Conservation (phyloP, 1,140 invertebrate genomes). For the Scaptomyza hsui region DNA sequence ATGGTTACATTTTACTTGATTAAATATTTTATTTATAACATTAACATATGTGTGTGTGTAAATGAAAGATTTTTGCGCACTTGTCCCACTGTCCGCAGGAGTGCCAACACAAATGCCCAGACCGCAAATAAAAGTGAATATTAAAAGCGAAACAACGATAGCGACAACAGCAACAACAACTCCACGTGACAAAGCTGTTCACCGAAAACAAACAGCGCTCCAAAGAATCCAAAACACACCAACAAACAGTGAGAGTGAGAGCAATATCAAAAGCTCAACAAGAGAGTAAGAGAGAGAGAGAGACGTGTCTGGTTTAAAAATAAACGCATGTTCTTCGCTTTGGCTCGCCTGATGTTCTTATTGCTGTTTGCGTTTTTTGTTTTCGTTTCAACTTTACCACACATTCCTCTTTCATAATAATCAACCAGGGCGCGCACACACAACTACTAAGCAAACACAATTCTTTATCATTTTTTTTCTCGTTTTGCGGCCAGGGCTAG, state of each 20-base stretch:
- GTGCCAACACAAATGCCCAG: slow-evolving; percentile 38
- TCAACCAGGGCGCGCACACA: slow-evolving; percentile 41
- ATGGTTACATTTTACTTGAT: neutral
- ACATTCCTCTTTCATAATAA: slow-evolving; percentile 29
- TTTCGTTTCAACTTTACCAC: slow-evolving; percentile 42
- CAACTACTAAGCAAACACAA: no score
- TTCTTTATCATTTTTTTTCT: neutral
- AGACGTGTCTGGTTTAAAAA: slow-evolving; percentile 38
- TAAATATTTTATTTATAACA: no score
- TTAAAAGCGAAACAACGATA: slow-evolving; percentile 66
- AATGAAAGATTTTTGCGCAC: no score
- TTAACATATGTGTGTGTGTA: no score
- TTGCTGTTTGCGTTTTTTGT: slow-evolving; percentile 44
- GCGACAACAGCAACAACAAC: slow-evolving; percentile 21
- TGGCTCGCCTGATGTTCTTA: slow-evolving; percentile 40
- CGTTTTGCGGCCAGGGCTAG: slow-evolving; percentile 16
- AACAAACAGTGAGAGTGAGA: slow-evolving; percentile 16
- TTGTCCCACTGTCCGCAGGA: slow-evolving; percentile 37
- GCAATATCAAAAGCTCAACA: slow-evolving; percentile 9
- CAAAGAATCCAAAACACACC: slow-evolving; percentile 1
- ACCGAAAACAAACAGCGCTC: slow-evolving; percentile 57
- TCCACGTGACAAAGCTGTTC: slow-evolving; percentile 69
- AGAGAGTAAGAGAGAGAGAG: slow-evolving; percentile 19
- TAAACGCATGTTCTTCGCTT: slow-evolving; percentile 43
- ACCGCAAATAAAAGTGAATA: slow-evolving; percentile 74